phyloP scores from a whole-genome alignment of 2,113 vertebrate genomes.

The Alethe castanea region DNA sequence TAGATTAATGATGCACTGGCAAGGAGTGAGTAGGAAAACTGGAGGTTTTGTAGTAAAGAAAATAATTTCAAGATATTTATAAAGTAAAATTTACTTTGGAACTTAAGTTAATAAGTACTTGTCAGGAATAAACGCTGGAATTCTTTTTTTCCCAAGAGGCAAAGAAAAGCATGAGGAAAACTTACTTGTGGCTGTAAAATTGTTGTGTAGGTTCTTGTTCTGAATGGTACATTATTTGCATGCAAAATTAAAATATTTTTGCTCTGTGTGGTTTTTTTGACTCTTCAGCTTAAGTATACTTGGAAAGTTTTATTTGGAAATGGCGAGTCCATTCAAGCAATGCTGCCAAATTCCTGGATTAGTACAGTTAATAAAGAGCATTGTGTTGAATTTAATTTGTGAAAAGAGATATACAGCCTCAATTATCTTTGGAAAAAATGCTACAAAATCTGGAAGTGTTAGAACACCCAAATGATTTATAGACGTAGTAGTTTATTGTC shows the following conservation, averaged over 20 bases:
- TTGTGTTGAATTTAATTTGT: slow-evolving; percentile 4
- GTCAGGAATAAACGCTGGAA: background rate
- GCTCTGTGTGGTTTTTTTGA: background rate
- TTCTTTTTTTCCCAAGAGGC: background rate
- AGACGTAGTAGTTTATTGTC: background rate
- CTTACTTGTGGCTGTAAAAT: background rate
- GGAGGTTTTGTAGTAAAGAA: background rate
- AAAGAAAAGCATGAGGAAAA: background rate
- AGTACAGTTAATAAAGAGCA: background rate
- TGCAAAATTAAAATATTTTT: background rate
- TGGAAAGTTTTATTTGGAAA: background rate
- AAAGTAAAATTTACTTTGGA: background rate
- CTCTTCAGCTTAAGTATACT: background rate
- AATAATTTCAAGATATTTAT: background rate
- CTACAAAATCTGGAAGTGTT: background rate
- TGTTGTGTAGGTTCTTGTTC: background rate
- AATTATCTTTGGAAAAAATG: background rate
- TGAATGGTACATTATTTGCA: background rate
- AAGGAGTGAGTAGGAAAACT: background rate
- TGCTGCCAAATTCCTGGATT: slow-evolving; percentile 21
- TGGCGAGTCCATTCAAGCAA: background rate
- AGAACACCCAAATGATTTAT: background rate
- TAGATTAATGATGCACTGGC: background rate
- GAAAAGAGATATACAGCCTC: background rate
- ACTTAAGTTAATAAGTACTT: background rate